Evolutionary conservation across 2,888 invertebrate genomes (phyloP), one percentile per base, ranked within the genome.

Genomic region (Plebejus argus): DNA sequence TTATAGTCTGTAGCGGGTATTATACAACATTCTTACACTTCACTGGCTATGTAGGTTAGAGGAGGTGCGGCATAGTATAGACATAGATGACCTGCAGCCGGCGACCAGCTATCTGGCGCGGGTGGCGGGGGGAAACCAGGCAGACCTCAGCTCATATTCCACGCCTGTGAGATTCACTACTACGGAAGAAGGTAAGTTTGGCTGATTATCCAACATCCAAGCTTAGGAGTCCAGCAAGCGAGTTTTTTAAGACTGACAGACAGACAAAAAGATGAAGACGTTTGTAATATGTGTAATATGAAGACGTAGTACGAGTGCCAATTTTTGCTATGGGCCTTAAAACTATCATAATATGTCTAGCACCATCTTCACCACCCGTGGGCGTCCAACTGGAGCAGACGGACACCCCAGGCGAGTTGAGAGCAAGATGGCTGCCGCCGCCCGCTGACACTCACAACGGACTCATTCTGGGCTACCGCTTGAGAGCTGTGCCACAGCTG

Each of bases 371-470:
- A 0, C 88, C 94, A 2, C 94, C 94, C 0, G 82, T 93, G 0
- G 90, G 90, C n/a, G 89, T 94, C 1, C 94, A 93, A 76, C 79
- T 94, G 45, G 94, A 94, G 80, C 91, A 91, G 77, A 94, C 94
- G 0, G 91, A 91, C 0, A 85, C 88, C 0, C 94, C 94, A 0
- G 94, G 94, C 70, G 94, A 94, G 79, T 85, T 94, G 0, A 83
- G 87, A 79, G 91, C 92, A 0, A 86, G 89, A 80, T 94, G 94
- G 94, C 81, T 94, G 0, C 94, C 94, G 1, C 94, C 94, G 2
- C 92, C 94, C 0, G 87, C 89, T 0, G 94, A 94, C 39, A 82
- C 91, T 0, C 91, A 93, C 75, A 92, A 94, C n/a, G 94, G 94
- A 7, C 83, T 92, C 5, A 90, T 94, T 8, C 81, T 94, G 4